Conservation (phyloP, 2,113 vertebrate genomes). For the Callipepla californica region DNA sequence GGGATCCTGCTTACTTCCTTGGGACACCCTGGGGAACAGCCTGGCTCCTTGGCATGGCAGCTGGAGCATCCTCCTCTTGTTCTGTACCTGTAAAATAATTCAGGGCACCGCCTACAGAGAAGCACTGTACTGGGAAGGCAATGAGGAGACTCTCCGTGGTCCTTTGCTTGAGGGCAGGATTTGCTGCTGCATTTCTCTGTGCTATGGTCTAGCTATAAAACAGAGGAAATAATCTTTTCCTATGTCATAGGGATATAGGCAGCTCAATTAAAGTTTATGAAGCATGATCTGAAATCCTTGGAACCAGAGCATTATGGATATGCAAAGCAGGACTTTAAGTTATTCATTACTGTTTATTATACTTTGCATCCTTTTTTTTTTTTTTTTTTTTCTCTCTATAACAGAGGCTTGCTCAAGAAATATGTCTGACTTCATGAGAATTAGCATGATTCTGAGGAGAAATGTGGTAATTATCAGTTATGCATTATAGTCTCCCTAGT, state of each 20-base stretch:
- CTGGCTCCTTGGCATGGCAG: not conserved
- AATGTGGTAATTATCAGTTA: not conserved
- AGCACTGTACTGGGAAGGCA: not conserved
- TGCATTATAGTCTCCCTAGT: not conserved
- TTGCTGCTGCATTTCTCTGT: conserved; percentile 25
- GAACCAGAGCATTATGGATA: conserved; percentile 8
- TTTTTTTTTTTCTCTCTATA: conserved; percentile 18
- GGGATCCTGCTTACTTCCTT: not conserved
- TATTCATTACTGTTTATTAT: not conserved
- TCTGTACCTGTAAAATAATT: not conserved
- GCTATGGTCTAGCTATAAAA: conserved; percentile 28
- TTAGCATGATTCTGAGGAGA: not conserved
- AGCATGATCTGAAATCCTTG: conserved; percentile 13
- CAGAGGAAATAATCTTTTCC: conserved; percentile 34
- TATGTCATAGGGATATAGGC: conserved; percentile 15
- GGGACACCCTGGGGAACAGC: not conserved
- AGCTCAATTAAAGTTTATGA: conserved; percentile 61
- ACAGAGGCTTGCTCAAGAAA: not conserved
- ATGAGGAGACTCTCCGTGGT: not conserved
- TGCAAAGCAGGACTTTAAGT: conserved; percentile 21
- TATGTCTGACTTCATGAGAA: not conserved
- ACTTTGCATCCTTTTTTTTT: not conserved
- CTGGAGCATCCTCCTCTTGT: not conserved
- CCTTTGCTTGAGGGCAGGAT: conserved; percentile 18
- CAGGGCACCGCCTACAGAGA: not conserved